Evolutionary conservation across 64 coral and sea anemone species (phyloP), one percentile per base, ranked within the genome.

Genomic region (Montipora cactus): DNA sequence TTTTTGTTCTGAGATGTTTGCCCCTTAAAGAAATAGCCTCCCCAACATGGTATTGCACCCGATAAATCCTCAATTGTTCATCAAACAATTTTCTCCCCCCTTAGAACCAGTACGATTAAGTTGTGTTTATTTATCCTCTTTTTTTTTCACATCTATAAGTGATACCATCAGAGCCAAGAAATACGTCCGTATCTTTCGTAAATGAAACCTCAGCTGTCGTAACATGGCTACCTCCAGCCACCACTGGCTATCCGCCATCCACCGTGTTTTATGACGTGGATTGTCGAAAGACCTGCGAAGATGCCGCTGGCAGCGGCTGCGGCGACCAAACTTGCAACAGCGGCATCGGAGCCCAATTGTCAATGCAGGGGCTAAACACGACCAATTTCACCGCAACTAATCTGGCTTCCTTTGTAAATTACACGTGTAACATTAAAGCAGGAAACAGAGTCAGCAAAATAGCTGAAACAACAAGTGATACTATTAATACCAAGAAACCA

Each of bases 381-480:
- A 45, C 23, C 0, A 6, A 14, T 0, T 4, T 37, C 13, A 64
- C 51, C 0, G 7, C 45, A 6, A 14, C 22, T 7, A 5, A 16
- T 16, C 55, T 83, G 23, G 55, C 80, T 1, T 5, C 58, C 8
- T 64, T 64, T 64, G 55, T 44, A 0, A 83, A 83, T 13, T 83
- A 83, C 53, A 46, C 28, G 11, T 64, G 58, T 44, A 83, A 46
- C 5, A 83, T 83, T 50, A 44, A 6, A 18, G 55, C 80, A n/a
- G 64, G 44, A 13, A 83, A 83, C 20, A 66, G 80, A 46, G 80
- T 83, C 9, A 83, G 80, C 18, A 58, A 67, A 1, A 58, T 83
- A 28, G 80, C 80, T 2, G 22, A 59, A 7, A 13, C 7, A 13
- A 59, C 10, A 83, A 66, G 57, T 59, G 3, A 37, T 37, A 37